Evolutionary conservation across 2,113 vertebrate species (phyloP).

Genomic region (Panthera leo): DNA sequence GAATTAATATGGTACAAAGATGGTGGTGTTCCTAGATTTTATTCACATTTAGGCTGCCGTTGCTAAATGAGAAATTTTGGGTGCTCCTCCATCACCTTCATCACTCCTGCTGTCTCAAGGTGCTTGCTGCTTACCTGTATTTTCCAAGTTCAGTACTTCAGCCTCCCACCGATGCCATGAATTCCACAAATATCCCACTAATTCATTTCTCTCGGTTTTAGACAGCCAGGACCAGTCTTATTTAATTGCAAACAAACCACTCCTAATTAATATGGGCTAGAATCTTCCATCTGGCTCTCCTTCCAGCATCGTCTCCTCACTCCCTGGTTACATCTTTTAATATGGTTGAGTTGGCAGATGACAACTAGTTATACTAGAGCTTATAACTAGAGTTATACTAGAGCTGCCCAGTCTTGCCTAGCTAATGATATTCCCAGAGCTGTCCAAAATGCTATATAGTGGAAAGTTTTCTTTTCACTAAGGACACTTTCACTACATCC

Average conservation of each 20-base stretch:
- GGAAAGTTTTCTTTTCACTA: background rate
- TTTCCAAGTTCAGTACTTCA: background rate
- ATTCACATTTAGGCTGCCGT: background rate
- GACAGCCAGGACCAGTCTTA: background rate
- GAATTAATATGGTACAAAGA: background rate
- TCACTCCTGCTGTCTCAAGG: background rate
- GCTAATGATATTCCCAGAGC: background rate
- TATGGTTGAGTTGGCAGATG: background rate
- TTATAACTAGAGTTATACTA: background rate
- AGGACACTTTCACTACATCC: background rate
- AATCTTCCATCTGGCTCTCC: background rate
- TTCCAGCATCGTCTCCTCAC: background rate
- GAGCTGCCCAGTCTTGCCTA: background rate
- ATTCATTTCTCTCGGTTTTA: background rate
- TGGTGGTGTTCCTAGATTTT: background rate
- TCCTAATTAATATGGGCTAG: background rate
- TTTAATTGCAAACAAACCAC: background rate
- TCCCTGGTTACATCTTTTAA: background rate
- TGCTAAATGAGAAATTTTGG: background rate
- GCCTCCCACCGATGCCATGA: background rate
- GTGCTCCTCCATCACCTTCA: background rate
- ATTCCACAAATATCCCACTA: background rate
- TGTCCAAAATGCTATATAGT: background rate
- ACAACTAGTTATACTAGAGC: background rate
- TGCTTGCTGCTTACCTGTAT: background rate